Evolutionary conservation across 2,113 vertebrate genomes (phyloP).

Genomic region (Edolisoma coerulescens): DNA sequence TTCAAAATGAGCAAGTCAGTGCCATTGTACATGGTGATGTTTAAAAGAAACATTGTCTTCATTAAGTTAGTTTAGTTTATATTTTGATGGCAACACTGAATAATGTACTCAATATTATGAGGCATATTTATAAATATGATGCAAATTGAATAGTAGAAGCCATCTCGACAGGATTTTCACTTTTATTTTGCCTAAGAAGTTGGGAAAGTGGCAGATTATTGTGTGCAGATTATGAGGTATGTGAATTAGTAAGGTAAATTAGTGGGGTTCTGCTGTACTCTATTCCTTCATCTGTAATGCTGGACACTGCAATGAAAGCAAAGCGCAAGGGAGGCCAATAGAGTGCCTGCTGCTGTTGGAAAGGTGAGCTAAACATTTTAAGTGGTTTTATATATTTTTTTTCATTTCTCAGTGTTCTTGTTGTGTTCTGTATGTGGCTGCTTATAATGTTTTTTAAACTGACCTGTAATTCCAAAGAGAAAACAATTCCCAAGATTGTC

Average conservation of each 20-base stretch:
- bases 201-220: neutral
- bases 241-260: conserved; percentile 6
- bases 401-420: neutral
- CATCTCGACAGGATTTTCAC: neutral
- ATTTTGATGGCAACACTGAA: neutral
- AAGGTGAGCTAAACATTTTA: conserved; percentile 15
- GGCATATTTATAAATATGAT: neutral
- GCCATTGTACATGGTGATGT: neutral
- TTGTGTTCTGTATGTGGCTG: neutral
- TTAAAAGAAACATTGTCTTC: neutral
- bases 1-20: neutral
- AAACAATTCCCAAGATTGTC: neutral
- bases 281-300: conserved; percentile 35
- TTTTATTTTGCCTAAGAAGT: neutral
- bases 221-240: neutral
- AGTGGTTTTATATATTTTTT: neutral
- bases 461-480: neutral
- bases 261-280: conserved; percentile 38
- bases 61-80: neutral
- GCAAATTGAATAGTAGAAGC: neutral
- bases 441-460: neutral
- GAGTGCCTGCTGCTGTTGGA: conserved; percentile 29
- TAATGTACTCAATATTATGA: neutral
- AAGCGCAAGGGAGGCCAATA: conserved; percentile 39
- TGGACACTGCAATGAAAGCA: conserved; percentile 55